These are phyloP conservation scores for Drosophila malerkotliana DNA, from an alignment of 1,140 invertebrate genomes.

Conservation along the genomic window DNA sequence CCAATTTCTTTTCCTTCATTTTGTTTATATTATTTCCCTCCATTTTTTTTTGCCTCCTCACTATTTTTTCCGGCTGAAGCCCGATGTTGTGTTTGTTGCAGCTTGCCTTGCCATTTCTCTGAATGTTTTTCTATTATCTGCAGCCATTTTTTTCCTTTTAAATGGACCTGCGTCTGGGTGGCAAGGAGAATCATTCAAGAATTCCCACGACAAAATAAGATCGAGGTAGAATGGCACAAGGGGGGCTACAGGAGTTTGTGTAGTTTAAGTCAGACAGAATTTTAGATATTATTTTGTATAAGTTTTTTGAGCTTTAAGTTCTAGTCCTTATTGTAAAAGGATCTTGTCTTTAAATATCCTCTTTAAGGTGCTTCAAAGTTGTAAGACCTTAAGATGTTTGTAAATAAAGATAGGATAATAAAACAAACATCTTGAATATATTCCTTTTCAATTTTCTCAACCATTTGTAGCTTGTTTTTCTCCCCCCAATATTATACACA, in stretches of 20 bases:
- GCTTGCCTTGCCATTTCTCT: slow-evolving; percentile 36
- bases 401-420: too few species aligned
- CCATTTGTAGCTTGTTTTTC: neutral
- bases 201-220: slow-evolving; percentile 10
- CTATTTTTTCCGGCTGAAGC: slow-evolving; percentile 31
- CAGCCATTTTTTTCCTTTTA: slow-evolving; percentile 31
- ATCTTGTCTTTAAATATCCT: too few species aligned
- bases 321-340: too few species aligned
- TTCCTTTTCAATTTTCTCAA: too few species aligned
- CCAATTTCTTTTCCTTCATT: slow-evolving; percentile 78
- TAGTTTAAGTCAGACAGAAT: neutral
- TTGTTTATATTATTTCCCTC: slow-evolving; percentile 73
- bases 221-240: neutral
- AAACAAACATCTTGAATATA: too few species aligned
- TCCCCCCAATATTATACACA: neutral
- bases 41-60: slow-evolving; percentile 7
- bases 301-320: neutral
- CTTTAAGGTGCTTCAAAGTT: too few species aligned
- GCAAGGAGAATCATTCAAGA: slow-evolving; percentile 15
- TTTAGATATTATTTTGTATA: neutral
- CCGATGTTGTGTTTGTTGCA: slow-evolving; percentile 31
- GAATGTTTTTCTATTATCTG: slow-evolving; percentile 46
- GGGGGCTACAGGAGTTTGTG: too few species aligned
- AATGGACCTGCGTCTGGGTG: slow-evolving; percentile 14
- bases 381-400: too few species aligned